Percentiles rank a stretch among this genome's conserved stretches.
These are phyloP conservation scores for Pteromalus puparum DNA, from an alignment of 1,140 invertebrate species.

Conservation along the genomic window DNA sequence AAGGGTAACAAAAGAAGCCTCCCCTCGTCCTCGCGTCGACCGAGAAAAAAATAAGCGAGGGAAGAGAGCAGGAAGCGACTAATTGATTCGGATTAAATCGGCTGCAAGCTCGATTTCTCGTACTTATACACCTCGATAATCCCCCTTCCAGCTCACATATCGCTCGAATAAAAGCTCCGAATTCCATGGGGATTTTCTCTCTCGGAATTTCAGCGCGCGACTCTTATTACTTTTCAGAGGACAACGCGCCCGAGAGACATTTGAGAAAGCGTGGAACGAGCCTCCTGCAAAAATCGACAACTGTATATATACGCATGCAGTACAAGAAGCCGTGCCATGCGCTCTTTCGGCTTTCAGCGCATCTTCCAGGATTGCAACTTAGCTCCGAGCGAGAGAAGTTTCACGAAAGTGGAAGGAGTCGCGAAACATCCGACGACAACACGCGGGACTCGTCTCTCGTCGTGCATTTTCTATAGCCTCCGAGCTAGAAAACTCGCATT, in stretches of 20 bases:
- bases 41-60: constrained; percentile 2
- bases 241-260: neutral
- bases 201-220: neutral
- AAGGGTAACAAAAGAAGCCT: neutral
- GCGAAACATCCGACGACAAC: constrained; percentile 26
- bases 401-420: neutral
- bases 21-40: neutral
- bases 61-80: neutral
- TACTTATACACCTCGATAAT: neutral
- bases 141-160: neutral
- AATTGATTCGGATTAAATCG: constrained; percentile 33
- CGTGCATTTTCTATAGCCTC: constrained; percentile 43
- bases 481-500: constrained; percentile 44
- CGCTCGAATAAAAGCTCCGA: neutral
- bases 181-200: neutral
- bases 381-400: neutral
- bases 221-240: neutral
- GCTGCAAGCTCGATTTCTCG: constrained; percentile 14
- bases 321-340: constrained; percentile 8
- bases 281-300: constrained; percentile 25
- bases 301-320: neutral
- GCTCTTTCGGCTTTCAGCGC: constrained; percentile 12
- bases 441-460: constrained; percentile 14
- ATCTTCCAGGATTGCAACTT: constrained; percentile 20
- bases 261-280: neutral